phyloP scores from a whole-genome alignment of 1,140 invertebrate genomes.

The Antheraea mylitta region DNA sequence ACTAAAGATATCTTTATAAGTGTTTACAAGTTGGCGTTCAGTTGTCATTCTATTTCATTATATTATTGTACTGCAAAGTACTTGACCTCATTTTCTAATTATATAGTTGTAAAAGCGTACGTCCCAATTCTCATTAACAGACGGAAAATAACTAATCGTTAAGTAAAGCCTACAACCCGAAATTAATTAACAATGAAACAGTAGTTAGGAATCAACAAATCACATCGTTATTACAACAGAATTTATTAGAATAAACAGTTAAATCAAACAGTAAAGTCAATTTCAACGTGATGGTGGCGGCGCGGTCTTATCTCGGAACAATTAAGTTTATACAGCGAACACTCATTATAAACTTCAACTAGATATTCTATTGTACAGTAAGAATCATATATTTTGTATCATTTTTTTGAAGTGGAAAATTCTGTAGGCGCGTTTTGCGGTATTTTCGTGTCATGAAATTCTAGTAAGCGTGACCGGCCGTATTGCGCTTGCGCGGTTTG shows the following conservation, averaged over 20 bases:
- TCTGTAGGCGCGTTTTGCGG: too few species aligned
- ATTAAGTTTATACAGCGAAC: conserved; percentile 10
- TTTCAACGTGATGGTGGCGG: neutral
- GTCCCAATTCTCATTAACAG: too few species aligned
- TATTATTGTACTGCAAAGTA: too few species aligned
- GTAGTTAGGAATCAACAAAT: conserved; percentile 10
- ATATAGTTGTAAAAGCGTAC: neutral
- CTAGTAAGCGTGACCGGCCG: too few species aligned
- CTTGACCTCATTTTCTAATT: too few species aligned
- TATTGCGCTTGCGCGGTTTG: too few species aligned
- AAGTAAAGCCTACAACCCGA: neutral
- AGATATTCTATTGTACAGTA: conserved; percentile 4
- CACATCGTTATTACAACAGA: conserved; percentile 11
- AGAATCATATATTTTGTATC: neutral
- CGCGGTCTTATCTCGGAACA: neutral
- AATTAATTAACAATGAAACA: neutral
- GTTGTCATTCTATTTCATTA: too few species aligned
- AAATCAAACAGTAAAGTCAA: conserved; percentile 9
- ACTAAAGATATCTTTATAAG: too few species aligned
- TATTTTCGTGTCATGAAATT: too few species aligned
- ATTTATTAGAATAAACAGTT: conserved; percentile 11
- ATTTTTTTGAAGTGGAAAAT: too few species aligned
- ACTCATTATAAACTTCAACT: conserved; percentile 9
- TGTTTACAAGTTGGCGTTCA: too few species aligned
- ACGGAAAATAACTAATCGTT: neutral